Conservation (phyloP, 2,797 vertebrate genomes). For the Danio albolineatus region DNA sequence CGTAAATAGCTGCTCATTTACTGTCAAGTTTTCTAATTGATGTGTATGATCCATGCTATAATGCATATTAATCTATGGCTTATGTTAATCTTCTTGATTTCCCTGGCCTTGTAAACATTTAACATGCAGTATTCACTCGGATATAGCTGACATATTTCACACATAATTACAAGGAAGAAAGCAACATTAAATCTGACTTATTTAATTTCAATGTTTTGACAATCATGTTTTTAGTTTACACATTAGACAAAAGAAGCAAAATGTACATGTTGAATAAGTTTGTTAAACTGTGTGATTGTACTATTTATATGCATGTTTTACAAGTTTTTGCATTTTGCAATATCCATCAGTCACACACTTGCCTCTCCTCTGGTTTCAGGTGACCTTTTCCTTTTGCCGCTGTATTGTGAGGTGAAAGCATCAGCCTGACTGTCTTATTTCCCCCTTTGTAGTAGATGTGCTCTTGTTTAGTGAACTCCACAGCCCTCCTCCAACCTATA, state of each 20-base stretch:
- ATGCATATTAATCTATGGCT: background rate
- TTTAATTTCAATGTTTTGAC: too few relatives aligned
- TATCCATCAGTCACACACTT: constrained; percentile 5
- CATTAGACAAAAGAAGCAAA: too few relatives aligned
- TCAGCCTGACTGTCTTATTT: constrained; percentile 12
- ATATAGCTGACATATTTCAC: too few relatives aligned
- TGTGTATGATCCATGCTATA: background rate
- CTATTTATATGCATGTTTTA: background rate
- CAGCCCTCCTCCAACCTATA: constrained; percentile 18
- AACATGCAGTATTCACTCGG: background rate
- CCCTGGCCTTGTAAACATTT: background rate
- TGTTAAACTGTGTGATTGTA: too few relatives aligned
- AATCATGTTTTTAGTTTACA: too few relatives aligned
- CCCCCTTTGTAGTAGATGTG: constrained; percentile 4
- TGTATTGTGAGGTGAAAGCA: background rate
- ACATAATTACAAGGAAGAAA: too few relatives aligned
- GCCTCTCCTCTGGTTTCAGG: background rate
- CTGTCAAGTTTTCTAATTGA: background rate
- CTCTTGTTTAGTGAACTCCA: constrained; percentile 32
- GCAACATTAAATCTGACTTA: too few relatives aligned
- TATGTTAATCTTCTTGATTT: background rate
- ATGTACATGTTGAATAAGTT: too few relatives aligned
- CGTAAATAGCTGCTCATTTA: background rate
- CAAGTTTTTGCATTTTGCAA: background rate
- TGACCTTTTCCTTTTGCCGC: constrained; percentile 9